A percentile compares a stretch with the other conserved stretches of the same genome.
These are phyloP conservation scores for Manis pentadactyla DNA, from an alignment of 2,797 vertebrate species.

Conservation along the genomic window DNA sequence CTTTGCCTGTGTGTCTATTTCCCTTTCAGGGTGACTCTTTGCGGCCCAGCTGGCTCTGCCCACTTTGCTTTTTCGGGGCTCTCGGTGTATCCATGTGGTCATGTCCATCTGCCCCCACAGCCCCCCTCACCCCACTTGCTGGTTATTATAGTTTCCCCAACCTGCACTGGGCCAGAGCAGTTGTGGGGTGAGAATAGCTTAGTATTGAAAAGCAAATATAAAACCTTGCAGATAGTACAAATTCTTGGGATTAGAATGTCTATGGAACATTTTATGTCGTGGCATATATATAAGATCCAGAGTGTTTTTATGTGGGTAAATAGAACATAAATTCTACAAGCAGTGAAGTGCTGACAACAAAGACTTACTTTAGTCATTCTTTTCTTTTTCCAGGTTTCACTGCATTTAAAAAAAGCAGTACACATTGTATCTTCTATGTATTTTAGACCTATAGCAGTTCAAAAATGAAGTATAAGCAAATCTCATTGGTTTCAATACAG, in stretches of 20 bases:
- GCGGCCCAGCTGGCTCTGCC: not conserved
- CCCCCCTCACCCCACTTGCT: not conserved
- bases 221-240: not conserved
- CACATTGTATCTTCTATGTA: not conserved
- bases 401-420: not conserved
- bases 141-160: not conserved
- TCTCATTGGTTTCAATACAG: not conserved
- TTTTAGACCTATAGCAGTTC: not conserved
- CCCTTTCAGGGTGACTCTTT: not conserved
- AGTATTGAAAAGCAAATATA: too few relatives aligned
- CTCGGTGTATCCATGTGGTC: not conserved
- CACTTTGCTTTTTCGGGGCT: not conserved
- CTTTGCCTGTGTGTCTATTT: not conserved
- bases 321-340: constrained; percentile 41
- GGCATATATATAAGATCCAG: not conserved
- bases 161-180: not conserved
- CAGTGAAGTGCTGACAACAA: not conserved
- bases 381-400: constrained; percentile 15
- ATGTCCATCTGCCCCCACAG: rapidly evolving
- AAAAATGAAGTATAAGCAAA: not conserved
- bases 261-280: constrained; percentile 18
- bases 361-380: not conserved
- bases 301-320: constrained; percentile 20
- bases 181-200: not conserved
- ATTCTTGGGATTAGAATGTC: not conserved